Evolutionary conservation across 2,888 invertebrate genomes (phyloP), one percentile per base, ranked within the genome.

Genomic region (Morpho achilles): DNA sequence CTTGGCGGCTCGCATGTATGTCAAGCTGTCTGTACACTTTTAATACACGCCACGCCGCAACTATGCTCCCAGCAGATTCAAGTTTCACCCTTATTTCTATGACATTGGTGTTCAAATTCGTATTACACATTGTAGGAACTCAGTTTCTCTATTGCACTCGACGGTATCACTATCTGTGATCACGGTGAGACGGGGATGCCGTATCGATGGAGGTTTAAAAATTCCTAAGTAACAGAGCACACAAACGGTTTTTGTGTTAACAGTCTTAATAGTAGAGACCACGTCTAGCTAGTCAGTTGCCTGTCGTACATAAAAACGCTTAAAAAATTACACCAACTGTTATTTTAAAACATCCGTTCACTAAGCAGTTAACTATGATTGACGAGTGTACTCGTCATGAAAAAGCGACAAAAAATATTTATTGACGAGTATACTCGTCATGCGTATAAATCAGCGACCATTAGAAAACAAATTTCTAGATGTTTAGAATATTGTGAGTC

Each of bases 81-180:
- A 53, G 46, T 47, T 5, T 55, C 49, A 41, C 23, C 51, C 49
- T 52, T 58, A 58, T 59, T 56, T 55, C 62, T 64, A 62, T 57
- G 52, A 53, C 48, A 59, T 54, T 59, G 62, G 59, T 57, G 60
- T 45, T 61, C 61, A 53, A 49, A 50, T 52, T 59, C 51, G 54
- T 55, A 58, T 58, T 61, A 65, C 63, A 62, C 60, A 56, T 55
- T 56, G 63, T 67, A 66, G 63, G 65, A 67, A 66, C 66, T 65
- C 56, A 53, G 58, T 62, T 60, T 60, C 61, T 56, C 62, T 62
- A 63, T 67, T 73, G 68, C 65, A 67, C 65, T 60, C 62, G 58
- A 57, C 8, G 46, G 53, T 58, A 50, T 55, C 57, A 49, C 61
- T 58, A 58, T 57, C 60, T 59, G 61, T 52, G 54, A 48, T 48